Evolutionary conservation across 2,113 vertebrate species (phyloP).

Genomic region (Neoarius graeffei): DNA sequence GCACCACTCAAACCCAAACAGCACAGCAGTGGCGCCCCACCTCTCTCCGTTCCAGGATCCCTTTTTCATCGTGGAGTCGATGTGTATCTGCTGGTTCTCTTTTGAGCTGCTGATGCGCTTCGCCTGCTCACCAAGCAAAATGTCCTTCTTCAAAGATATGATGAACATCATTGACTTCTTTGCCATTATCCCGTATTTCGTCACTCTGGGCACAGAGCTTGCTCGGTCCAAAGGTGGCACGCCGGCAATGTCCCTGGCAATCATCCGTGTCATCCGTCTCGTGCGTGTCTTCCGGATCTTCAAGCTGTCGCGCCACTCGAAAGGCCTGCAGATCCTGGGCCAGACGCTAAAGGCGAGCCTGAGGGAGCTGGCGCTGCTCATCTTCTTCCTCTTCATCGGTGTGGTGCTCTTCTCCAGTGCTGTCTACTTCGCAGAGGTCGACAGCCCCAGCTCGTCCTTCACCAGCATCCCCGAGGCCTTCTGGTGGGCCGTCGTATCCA

Average conservation of each 20-base stretch:
- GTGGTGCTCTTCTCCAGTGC: constrained; percentile 91
- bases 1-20: constrained; percentile 53
- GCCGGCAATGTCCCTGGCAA: constrained; percentile 83
- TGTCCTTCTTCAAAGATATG: constrained; percentile 85
- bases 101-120: constrained; percentile 86
- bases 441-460: constrained; percentile 76
- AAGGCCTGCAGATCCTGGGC: constrained; percentile 88
- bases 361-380: constrained; percentile 87
- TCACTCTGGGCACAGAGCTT: constrained; percentile 86
- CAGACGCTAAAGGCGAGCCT: constrained; percentile 91
- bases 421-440: constrained; percentile 89
- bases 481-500: constrained; percentile 94
- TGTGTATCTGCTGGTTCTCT: constrained; percentile 93
- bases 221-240: constrained; percentile 77
- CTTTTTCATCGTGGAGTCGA: constrained; percentile 87
- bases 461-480: constrained; percentile 92
- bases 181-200: constrained; percentile 90
- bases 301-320: constrained; percentile 90
- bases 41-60: constrained; percentile 79
- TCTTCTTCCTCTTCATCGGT: constrained; percentile 95
- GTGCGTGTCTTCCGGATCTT: constrained; percentile 89
- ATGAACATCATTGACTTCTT: constrained; percentile 95
- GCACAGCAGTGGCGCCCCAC: constrained; percentile 45
- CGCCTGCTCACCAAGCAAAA: constrained; percentile 79
- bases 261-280: constrained; percentile 85